Evolutionary conservation across 2,888 invertebrate species (phyloP).

Genomic region (Epiblema foenella): DNA sequence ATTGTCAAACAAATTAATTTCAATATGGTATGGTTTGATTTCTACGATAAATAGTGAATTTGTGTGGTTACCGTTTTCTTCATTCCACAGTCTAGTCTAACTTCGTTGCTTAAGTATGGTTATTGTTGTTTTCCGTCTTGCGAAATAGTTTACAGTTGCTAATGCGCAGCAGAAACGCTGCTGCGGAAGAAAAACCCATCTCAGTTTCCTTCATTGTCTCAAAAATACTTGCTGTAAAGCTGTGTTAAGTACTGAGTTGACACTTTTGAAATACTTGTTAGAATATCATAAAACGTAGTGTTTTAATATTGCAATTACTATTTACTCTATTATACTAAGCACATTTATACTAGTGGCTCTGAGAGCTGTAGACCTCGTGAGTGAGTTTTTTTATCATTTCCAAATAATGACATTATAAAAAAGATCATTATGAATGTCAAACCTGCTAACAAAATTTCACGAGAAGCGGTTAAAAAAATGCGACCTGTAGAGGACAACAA

Average conservation of each 20-base stretch:
- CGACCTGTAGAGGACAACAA: too few relatives aligned
- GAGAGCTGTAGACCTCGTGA: too few relatives aligned
- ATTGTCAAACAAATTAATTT: not conserved
- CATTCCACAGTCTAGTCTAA: slow-evolving; percentile 12
- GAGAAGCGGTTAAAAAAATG: too few relatives aligned
- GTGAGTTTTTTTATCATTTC: too few relatives aligned
- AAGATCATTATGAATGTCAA: too few relatives aligned
- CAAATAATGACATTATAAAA: too few relatives aligned
- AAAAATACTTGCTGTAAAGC: slow-evolving; percentile 16
- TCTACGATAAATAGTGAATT: not conserved
- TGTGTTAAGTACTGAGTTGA: slow-evolving; percentile 19
- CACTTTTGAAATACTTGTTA: slow-evolving; percentile 17
- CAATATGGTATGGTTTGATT: not conserved
- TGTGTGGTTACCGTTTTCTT: slow-evolving; percentile 2
- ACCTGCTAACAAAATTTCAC: too few relatives aligned
- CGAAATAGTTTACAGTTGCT: slow-evolving; percentile 37
- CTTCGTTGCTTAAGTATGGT: slow-evolving; percentile 34
- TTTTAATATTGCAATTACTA: not conserved
- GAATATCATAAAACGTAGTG: not conserved
- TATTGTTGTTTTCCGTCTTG: slow-evolving; percentile 37
- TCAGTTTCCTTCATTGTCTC: slow-evolving; percentile 26
- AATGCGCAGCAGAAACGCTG: slow-evolving; percentile 27
- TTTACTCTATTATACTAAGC: too few relatives aligned
- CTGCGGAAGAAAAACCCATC: slow-evolving; percentile 28
- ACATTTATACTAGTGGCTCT: too few relatives aligned